Conservation (phyloP, 1,140 invertebrate genomes). For the Lineus longissimus region DNA sequence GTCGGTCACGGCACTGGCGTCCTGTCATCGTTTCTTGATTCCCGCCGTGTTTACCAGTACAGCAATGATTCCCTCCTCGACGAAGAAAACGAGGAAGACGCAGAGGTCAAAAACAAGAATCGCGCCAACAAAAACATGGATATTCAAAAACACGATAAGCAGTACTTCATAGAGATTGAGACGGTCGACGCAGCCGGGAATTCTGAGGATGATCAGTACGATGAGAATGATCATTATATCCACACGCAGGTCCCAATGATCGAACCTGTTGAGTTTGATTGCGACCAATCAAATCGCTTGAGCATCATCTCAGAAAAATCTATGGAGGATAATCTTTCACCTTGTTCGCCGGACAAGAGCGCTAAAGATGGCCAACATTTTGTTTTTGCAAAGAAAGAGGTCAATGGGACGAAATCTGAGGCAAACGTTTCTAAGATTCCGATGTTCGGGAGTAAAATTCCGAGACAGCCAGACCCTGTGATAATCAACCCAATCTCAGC, state of each 20-base stretch:
- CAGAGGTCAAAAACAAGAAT: neutral
- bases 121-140: neutral
- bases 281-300: neutral
- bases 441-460: no score
- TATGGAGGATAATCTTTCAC: neutral
- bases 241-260: no score
- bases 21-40: neutral
- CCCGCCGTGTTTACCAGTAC: neutral
- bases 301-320: slow-evolving; percentile 6
- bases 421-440: no score
- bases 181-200: neutral
- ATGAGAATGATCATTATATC: neutral
- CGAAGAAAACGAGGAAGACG: neutral
- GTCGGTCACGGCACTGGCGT: neutral
- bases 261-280: neutral
- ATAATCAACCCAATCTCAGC: no score
- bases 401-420: no score
- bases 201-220: neutral
- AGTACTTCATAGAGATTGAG: neutral
- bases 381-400: no score
- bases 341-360: no score
- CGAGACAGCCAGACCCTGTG: no score
- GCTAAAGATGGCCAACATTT: no score
- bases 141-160: neutral
- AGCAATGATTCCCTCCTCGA: slow-evolving; percentile 2